Percentiles rank a stretch among this genome's conserved stretches.
Conservation (phyloP, 2,797 vertebrate genomes). For the Hapalemur alaotrensis region DNA sequence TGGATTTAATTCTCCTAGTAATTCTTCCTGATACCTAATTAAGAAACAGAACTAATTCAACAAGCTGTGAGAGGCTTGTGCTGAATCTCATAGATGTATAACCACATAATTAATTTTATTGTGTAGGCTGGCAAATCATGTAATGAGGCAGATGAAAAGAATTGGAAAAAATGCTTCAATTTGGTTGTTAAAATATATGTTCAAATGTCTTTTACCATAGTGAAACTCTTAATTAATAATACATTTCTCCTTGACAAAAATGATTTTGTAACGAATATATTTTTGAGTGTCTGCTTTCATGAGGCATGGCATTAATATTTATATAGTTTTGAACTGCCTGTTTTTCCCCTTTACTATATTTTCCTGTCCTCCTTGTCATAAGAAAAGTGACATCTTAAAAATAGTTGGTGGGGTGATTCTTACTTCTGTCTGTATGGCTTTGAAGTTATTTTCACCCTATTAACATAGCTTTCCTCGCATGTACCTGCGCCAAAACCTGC, state of each 20-base stretch:
- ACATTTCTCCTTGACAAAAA: background rate
- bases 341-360: background rate
- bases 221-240: slow-evolving; percentile 49
- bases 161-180: slow-evolving; percentile 14
- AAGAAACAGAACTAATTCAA: background rate
- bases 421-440: background rate
- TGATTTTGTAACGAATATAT: slow-evolving; percentile 19
- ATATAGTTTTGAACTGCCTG: background rate
- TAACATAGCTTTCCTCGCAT: background rate
- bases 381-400: slow-evolving; percentile 15
- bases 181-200: slow-evolving; percentile 7
- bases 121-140: background rate
- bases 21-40: background rate
- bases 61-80: background rate
- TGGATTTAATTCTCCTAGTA: background rate
- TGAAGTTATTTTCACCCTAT: background rate
- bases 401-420: background rate
- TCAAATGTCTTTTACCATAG: background rate
- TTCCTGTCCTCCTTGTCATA: slow-evolving; percentile 9
- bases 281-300: slow-evolving; percentile 6
- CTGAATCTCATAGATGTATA: background rate
- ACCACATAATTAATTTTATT: slow-evolving; percentile 22
- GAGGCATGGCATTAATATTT: slow-evolving; percentile 24
- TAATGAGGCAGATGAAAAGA: slow-evolving; percentile 36
- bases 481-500: background rate